Conservation (phyloP, 92 coral and sea anemone genomes). For the Virgularia gustaviana region DNA sequence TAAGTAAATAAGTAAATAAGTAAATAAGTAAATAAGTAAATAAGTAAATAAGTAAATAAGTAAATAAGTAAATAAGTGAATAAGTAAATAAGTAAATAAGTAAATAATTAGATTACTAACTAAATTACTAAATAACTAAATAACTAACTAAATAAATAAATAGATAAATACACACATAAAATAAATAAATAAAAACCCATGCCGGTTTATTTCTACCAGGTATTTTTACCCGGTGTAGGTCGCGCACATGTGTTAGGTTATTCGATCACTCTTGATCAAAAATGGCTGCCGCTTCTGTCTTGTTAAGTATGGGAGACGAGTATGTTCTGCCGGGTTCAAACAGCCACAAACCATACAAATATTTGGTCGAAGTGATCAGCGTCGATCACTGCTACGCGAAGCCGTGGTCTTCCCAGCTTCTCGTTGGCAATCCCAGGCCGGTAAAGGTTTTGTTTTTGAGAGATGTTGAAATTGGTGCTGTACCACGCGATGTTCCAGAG, state of each 20-base stretch:
- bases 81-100: no score
- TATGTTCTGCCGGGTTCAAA: conserved; percentile 16
- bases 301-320: conserved; percentile 9
- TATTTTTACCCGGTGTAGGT: neutral
- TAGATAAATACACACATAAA: neutral
- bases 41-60: no score
- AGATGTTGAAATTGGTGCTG: conserved; percentile 17
- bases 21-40: no score
- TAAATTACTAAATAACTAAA: no score
- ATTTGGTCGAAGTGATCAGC: conserved; percentile 76
- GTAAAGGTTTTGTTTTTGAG: conserved; percentile 77
- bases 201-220: neutral
- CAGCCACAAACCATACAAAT: conserved; percentile 42
- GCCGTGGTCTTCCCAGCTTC: conserved; percentile 99
- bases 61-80: no score
- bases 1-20: no score
- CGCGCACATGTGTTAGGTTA: conserved; percentile 8
- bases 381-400: conserved; percentile 90
- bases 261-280: no score
- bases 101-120: no score
- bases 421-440: conserved; percentile 85
- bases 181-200: neutral
- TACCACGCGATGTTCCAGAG: neutral
- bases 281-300: conserved; percentile 20
- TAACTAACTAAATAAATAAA: no score